phyloP scores from a whole-genome alignment of 1,140 invertebrate species.

The Ceratosolen solmsi region DNA sequence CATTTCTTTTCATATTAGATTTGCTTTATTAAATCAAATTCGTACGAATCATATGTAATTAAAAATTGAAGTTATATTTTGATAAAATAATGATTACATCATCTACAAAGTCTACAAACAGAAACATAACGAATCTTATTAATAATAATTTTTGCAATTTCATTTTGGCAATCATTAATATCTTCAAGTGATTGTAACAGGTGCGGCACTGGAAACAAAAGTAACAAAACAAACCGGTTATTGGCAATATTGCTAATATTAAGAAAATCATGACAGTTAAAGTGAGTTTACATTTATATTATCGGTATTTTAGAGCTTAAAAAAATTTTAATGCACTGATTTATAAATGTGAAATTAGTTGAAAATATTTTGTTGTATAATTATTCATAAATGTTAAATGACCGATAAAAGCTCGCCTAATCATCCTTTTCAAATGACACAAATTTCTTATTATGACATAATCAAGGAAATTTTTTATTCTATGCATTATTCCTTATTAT shows the following conservation, averaged over 20 bases:
- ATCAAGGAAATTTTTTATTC: neutral
- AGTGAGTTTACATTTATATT: neutral
- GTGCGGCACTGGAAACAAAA: slow-evolving; percentile 22
- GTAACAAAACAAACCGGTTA: neutral
- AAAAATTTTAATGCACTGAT: neutral
- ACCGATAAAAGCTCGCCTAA: neutral
- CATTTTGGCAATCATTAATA: slow-evolving; percentile 4
- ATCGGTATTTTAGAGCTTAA: neutral
- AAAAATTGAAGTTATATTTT: slow-evolving; percentile 42
- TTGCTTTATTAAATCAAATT: neutral
- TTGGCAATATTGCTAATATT: neutral
- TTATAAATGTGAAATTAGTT: neutral
- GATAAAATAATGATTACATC: slow-evolving; percentile 16
- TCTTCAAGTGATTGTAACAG: neutral
- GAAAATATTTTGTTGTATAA: neutral
- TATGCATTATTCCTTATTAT: neutral
- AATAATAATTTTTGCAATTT: slow-evolving; percentile 20
- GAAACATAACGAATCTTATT: neutral
- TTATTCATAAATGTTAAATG: neutral
- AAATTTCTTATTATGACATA: slow-evolving; percentile 1
- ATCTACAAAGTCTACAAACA: neutral
- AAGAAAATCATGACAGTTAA: neutral
- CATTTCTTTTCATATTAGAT: neutral
- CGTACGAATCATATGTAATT: neutral
- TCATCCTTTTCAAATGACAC: neutral